Base-by-base conservation (phyloP, 2,797 vertebrate species). In the Dermochelys coriacea region DNA sequence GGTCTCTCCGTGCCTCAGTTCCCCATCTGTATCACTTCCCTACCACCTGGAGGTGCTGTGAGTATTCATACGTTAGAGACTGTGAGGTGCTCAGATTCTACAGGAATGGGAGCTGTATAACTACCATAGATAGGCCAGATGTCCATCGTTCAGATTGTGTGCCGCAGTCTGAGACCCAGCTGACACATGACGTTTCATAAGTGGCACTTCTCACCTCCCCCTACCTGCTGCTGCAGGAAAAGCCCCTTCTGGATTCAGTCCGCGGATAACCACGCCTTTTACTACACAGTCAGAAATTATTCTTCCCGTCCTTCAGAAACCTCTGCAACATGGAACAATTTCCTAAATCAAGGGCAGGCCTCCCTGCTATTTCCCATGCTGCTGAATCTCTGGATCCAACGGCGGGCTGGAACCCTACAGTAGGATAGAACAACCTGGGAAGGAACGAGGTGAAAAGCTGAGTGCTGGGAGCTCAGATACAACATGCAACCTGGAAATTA, bases 401-500 rank as follows among this genome's bases (percentile, higher is more conserved):
- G 84, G 92, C 31, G 87, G 77, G 57, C 87, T 90, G 16, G n/a
- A 87, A 84, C 87, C 91, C 50, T 52, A 93, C 31, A 12, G 5
- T 85, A 94, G 84, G 95, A 71, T 6, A 0, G 95, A 23, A 74
- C 83, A 47, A 91, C 91, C 95, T 91, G 85, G 93, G 84, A 94
- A 95, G 94, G 95, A 97, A 97, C 90, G 95, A 83, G 37, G 74
- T 50, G 93, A 95, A 92, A 94, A 93, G 80, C 89, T 86, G 82
- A 82, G 90, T 85, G 84, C n/a, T 57, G 85, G 81, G 83, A 83
- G 82, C 54, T 95, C 90, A 92, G 96, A 96, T 95, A 94, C 87
- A 91, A 91, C 94, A 89, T 89, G 97, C 95, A 96, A 96, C 95
- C 97, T 97, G 96, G 92, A 96, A 97, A 97, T 97, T 94, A 97